These are phyloP conservation scores for Falco berigora DNA, from an alignment of 2,797 vertebrate species.

Conservation along the genomic window DNA sequence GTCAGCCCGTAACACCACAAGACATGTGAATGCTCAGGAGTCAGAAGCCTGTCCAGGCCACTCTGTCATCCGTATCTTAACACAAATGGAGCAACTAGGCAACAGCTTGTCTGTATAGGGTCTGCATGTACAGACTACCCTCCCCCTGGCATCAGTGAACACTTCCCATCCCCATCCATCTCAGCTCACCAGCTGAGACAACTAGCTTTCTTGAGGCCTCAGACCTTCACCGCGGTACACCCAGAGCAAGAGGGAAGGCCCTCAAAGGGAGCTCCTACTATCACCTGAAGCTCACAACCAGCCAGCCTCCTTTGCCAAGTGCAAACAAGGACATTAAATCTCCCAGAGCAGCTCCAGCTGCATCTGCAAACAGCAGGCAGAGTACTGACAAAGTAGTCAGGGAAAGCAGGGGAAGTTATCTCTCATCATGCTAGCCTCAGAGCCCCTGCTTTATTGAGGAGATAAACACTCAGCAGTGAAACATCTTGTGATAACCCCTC, in stretches of 20 bases:
- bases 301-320: neutral
- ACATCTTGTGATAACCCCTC: neutral
- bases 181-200: neutral
- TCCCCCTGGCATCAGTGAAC: neutral
- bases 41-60: neutral
- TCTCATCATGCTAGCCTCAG: neutral
- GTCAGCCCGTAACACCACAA: neutral
- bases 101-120: neutral
- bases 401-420: neutral
- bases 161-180: neutral
- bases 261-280: neutral
- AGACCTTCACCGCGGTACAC: neutral
- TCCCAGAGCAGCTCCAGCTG: neutral
- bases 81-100: neutral
- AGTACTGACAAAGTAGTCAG: neutral
- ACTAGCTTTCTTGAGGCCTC: neutral
- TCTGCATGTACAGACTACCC: neutral
- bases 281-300: neutral
- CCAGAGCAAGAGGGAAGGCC: neutral
- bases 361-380: neutral
- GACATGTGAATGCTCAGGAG: neutral
- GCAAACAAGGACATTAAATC: neutral
- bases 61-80: neutral
- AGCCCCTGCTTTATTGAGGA: neutral
- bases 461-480: neutral